Evolutionary conservation across 2,888 invertebrate species (phyloP), one percentile per base, ranked within the genome.

Genomic region (Xanthia icteritia): DNA sequence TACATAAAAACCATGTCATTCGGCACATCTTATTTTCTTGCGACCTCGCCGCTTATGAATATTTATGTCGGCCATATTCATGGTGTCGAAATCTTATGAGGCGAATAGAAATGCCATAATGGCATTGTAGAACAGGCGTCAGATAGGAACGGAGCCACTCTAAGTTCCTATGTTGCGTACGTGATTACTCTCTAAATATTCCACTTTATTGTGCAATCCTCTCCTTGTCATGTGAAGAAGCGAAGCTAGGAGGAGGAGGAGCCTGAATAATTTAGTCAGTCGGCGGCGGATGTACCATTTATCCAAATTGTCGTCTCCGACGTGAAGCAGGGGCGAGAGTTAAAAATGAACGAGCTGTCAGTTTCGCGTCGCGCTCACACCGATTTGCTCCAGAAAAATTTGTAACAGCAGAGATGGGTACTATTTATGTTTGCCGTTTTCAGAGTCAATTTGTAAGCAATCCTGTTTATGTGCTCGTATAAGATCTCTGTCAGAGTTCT

Each of bases 181-280:
- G 95, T 95, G 96, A 95, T 95, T 94, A 94, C 94, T 94, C 92
- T 92, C 92, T 95, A 94, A 95, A 95, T 95, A 95, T 96, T 94
- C 94, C 94, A 94, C 94, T 95, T 94, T 96, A 95, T 94, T 93
- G 94, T 93, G 90, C 95, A 95, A 94, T 95, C 92, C 93, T 93
- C 92, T 94, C 92, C 93, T 94, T 94, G 95, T 94, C 95, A 93
- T 91, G 92, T 90, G 92, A 94, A 94, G 93, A 94, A 93, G 92
- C 91, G 92, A 92, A 93, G 93, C 92, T 89, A 92, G 92, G 89
- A 92, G 91, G 88, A 92, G 92, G 89, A 92, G 91, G 88, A 88
- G 86, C 85, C 88, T 96, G 95, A 96, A 96, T 96, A 94, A 95
- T 96, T 95, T 94, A 96, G 92, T 86, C 84, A 90, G 94, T 89